These are phyloP conservation scores for Aphodius granarius DNA, from an alignment of 2,888 invertebrate species.

Conservation along the genomic window DNA sequence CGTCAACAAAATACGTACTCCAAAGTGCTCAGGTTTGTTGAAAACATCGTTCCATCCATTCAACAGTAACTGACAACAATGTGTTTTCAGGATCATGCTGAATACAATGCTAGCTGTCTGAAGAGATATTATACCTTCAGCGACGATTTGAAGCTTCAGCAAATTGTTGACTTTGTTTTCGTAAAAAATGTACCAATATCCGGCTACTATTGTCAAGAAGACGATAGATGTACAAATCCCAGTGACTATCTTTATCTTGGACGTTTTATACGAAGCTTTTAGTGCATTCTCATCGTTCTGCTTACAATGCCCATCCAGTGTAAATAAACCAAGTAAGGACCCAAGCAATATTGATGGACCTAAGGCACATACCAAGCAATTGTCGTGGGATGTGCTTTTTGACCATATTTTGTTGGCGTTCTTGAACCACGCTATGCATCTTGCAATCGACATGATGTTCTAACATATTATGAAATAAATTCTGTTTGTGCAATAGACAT, in stretches of 20 bases:
- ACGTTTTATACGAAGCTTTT: background rate
- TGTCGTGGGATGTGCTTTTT: background rate
- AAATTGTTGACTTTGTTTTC: background rate
- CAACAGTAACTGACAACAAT: background rate
- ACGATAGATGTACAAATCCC: background rate
- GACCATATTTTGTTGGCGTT: background rate
- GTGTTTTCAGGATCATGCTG: background rate
- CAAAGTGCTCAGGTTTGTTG: conserved; percentile 1
- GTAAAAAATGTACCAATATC: background rate
- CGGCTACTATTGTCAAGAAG: background rate
- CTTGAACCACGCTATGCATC: background rate
- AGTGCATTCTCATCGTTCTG: background rate
- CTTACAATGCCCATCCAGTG: background rate
- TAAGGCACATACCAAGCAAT: background rate
- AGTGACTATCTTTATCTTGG: background rate
- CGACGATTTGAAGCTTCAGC: conserved; percentile 4
- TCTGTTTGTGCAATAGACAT: background rate
- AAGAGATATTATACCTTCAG: background rate
- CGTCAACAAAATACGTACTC: background rate
- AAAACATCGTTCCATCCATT: conserved; percentile 1
- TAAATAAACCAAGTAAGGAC: background rate
- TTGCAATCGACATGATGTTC: background rate
- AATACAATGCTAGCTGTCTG: background rate
- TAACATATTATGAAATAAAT: background rate
- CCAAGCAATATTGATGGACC: background rate